phyloP scores from a whole-genome alignment of 1,140 invertebrate genomes.

The Drosophila busckii region DNA sequence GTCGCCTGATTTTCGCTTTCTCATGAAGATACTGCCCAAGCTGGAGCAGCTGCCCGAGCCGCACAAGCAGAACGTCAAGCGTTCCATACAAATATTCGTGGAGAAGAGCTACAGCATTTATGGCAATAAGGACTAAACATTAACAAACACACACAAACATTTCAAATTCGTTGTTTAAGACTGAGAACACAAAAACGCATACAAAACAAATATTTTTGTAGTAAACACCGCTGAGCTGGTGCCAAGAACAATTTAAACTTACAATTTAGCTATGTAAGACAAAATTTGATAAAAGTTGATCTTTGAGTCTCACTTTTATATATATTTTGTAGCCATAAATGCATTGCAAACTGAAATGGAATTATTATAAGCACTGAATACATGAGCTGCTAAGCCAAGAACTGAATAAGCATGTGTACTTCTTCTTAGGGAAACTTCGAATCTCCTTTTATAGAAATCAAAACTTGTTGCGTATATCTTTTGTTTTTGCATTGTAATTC shows the following conservation, averaged over 20 bases:
- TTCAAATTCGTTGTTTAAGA: slow-evolving; percentile 50
- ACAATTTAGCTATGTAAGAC: slow-evolving; percentile 12
- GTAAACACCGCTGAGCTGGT: slow-evolving; percentile 14
- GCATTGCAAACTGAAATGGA: slow-evolving; percentile 10
- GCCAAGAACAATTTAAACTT: slow-evolving; percentile 17
- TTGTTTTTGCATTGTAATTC: slow-evolving; percentile 64
- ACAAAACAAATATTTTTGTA: slow-evolving; percentile 29
- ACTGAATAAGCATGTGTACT: slow-evolving; percentile 5
- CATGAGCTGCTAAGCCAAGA: slow-evolving; percentile 27
- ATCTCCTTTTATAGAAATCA: no score
- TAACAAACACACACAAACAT: slow-evolving; percentile 7
- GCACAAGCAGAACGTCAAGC: slow-evolving; percentile 69
- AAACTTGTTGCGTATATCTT: no score
- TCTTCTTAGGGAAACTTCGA: no score
- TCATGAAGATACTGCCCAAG: slow-evolving; percentile 73
- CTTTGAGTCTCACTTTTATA: slow-evolving; percentile 21
- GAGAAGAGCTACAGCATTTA: slow-evolving; percentile 67
- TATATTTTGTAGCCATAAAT: slow-evolving; percentile 32
- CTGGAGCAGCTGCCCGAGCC: slow-evolving; percentile 70
- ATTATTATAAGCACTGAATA: slow-evolving; percentile 20
- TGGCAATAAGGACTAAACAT: slow-evolving; percentile 49
- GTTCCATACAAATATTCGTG: slow-evolving; percentile 69
- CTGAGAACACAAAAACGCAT: slow-evolving; percentile 45
- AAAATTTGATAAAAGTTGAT: slow-evolving; percentile 15
- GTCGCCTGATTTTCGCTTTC: slow-evolving; percentile 69